These are phyloP conservation scores for Agriopis aurantiaria DNA, from an alignment of 2,888 invertebrate genomes.

Conservation along the genomic window DNA sequence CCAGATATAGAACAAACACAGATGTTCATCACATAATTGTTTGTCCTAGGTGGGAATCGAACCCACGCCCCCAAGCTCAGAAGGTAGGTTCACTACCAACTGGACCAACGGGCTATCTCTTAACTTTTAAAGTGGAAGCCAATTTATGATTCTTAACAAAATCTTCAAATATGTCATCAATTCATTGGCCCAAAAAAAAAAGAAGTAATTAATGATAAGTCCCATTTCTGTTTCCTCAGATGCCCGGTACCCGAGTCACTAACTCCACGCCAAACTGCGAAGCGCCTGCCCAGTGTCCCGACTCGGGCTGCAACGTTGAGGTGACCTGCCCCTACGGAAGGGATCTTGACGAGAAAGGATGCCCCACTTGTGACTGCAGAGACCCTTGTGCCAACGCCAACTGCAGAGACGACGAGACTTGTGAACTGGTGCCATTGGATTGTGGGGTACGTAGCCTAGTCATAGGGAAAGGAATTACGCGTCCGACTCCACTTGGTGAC, in stretches of 20 bases:
- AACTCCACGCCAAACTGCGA: conserved; percentile 84
- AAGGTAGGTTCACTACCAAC: too few relatives aligned
- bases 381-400: conserved; percentile 92
- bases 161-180: too few relatives aligned
- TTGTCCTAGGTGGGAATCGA: too few relatives aligned
- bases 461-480: not conserved
- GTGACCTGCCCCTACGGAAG: conserved; percentile 71
- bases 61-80: too few relatives aligned
- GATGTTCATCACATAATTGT: too few relatives aligned
- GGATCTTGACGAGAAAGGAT: conserved; percentile 85
- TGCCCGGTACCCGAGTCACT: conserved; percentile 88
- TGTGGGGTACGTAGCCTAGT: conserved; percentile 66
- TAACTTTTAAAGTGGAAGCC: too few relatives aligned
- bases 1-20: too few relatives aligned
- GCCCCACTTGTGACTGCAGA: conserved; percentile 91
- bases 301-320: conserved; percentile 63
- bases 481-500: too few relatives aligned
- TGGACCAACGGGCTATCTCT: too few relatives aligned
- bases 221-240: conserved; percentile 48
- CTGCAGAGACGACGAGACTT: conserved; percentile 88
- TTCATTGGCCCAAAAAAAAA: too few relatives aligned
- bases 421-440: conserved; percentile 77
- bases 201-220: too few relatives aligned
- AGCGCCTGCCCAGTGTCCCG: conserved; percentile 65
- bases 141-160: too few relatives aligned